Conservation (phyloP, 64 coral and sea anemone genomes). For the Montipora cactus region DNA sequence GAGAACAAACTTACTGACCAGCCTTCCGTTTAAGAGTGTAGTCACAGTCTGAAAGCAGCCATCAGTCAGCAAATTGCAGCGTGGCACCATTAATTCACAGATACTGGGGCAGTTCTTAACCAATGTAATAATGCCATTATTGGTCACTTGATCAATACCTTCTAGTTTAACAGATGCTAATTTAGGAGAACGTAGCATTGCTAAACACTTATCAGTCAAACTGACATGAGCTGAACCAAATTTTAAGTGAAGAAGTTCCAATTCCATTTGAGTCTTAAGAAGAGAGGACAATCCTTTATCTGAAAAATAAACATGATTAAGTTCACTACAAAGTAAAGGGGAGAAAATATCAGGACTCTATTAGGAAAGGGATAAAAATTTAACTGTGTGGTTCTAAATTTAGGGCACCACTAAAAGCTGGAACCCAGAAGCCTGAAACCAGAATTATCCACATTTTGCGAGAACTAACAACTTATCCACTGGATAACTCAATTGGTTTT, state of each 20-base stretch:
- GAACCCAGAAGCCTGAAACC: no score
- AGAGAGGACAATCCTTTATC: slow-evolving; percentile 77
- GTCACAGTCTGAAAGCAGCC: slow-evolving; percentile 59
- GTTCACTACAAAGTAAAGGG: no score
- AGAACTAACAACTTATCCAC: no score
- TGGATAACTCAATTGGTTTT: no score
- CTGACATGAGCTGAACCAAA: slow-evolving; percentile 4
- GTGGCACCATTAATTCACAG: slow-evolving; percentile 66
- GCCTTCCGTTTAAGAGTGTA: slow-evolving; percentile 52
- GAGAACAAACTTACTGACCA: slow-evolving; percentile 58
- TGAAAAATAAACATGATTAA: slow-evolving; percentile 39
- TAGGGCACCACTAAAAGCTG: no score
- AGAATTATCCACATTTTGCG: no score
- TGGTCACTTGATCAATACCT: slow-evolving; percentile 71
- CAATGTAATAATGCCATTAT: slow-evolving; percentile 56
- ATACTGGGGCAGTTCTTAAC: slow-evolving; percentile 82
- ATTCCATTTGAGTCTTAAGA: slow-evolving; percentile 65
- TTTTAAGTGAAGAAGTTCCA: slow-evolving; percentile 70
- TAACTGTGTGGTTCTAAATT: no score
- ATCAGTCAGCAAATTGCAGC: slow-evolving; percentile 76
- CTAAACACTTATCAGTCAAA: slow-evolving; percentile 66
- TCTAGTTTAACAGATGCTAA: slow-evolving; percentile 71
- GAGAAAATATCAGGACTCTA: no score
- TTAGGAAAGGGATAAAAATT: no score
- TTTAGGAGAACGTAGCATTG: slow-evolving; percentile 43